Conservation (phyloP, 1,140 invertebrate genomes). For the Philotrypesis tridentata region DNA sequence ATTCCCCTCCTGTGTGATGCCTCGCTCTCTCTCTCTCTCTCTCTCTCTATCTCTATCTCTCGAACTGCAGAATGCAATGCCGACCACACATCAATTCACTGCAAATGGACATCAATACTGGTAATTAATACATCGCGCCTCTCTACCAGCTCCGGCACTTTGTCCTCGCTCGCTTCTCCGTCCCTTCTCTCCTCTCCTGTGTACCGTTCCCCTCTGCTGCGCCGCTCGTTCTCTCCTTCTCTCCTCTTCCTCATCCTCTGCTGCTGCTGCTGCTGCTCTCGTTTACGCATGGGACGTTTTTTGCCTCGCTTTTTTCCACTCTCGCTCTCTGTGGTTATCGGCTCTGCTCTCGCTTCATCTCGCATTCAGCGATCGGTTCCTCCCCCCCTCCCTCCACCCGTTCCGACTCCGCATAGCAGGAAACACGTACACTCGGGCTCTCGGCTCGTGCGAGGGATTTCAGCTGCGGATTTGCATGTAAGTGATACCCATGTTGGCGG, state of each 20-base stretch:
- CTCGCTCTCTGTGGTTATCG: conserved; percentile 18
- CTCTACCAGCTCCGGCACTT: conserved; percentile 33
- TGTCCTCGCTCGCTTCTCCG: conserved; percentile 44
- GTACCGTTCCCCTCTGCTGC: conserved; percentile 50
- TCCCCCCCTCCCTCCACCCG: neutral
- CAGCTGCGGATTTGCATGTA: conserved; percentile 70
- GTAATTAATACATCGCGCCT: conserved; percentile 76
- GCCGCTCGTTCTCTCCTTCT: neutral
- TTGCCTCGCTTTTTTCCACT: conserved; percentile 2
- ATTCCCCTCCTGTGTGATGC: conserved; percentile 26
- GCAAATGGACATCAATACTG: conserved; percentile 75
- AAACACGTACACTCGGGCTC: conserved; percentile 55
- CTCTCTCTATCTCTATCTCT: no score
- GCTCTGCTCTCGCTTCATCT: conserved; percentile 16
- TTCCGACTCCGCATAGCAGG: conserved; percentile 54
- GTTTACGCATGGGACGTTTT: conserved; percentile 17
- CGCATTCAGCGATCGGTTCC: conserved; percentile 16
- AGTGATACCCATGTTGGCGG: conserved; percentile 70
- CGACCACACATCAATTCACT: conserved; percentile 74
- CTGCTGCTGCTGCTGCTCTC: conserved; percentile 33
- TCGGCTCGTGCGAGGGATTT: conserved; percentile 61
- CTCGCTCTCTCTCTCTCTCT: no score
- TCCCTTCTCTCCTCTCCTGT: conserved; percentile 10
- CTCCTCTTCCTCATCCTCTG: conserved; percentile 51
- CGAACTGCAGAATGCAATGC: conserved; percentile 65